Percentiles rank a stretch among this genome's conserved stretches.
Conservation (phyloP, 2,113 vertebrate genomes). For the Triplophysa tibetana region DNA sequence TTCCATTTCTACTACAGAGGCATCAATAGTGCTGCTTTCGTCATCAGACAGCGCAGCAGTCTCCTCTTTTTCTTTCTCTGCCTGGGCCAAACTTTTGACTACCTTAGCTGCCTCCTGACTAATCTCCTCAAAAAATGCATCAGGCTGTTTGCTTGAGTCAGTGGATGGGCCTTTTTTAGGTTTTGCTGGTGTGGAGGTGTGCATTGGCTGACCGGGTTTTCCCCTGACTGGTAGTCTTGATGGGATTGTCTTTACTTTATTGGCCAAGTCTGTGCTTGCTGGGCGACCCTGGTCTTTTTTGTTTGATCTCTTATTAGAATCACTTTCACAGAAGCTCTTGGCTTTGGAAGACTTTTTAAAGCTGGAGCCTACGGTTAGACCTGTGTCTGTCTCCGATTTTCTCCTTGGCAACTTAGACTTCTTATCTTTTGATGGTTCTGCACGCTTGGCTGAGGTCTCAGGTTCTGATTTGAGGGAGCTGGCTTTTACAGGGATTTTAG, state of each 20-base stretch:
- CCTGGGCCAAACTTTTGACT: conserved; percentile 89
- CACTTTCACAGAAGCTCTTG: conserved; percentile 83
- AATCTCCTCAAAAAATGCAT: conserved; percentile 95
- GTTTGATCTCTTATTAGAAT: conserved; percentile 71
- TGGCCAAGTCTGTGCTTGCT: conserved; percentile 77
- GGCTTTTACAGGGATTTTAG: conserved; percentile 88
- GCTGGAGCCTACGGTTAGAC: conserved; percentile 74
- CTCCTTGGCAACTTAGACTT: conserved; percentile 74
- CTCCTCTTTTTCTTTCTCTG: conserved; percentile 84
- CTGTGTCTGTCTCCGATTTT: conserved; percentile 88
- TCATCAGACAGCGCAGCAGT: conserved; percentile 82
- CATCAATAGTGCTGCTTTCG: conserved; percentile 92
- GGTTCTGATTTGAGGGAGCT: conserved; percentile 68
- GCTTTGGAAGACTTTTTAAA: conserved; percentile 78
- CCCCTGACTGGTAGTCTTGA: conserved; percentile 88
- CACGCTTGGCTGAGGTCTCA: conserved; percentile 64
- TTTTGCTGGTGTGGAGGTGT: conserved; percentile 74
- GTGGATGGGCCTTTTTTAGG: conserved; percentile 82
- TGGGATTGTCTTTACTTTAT: conserved; percentile 82
- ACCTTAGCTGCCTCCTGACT: conserved; percentile 93
- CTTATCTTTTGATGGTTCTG: conserved; percentile 68
- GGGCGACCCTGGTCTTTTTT: conserved; percentile 77
- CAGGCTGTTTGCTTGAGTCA: conserved; percentile 82
- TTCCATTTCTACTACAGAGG: conserved; percentile 90
- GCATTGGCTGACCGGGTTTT: conserved; percentile 70